Percentiles rank a stretch among this genome's conserved stretches.
Conservation (phyloP, 2,888 invertebrate genomes). For the Epirrita christyi region DNA sequence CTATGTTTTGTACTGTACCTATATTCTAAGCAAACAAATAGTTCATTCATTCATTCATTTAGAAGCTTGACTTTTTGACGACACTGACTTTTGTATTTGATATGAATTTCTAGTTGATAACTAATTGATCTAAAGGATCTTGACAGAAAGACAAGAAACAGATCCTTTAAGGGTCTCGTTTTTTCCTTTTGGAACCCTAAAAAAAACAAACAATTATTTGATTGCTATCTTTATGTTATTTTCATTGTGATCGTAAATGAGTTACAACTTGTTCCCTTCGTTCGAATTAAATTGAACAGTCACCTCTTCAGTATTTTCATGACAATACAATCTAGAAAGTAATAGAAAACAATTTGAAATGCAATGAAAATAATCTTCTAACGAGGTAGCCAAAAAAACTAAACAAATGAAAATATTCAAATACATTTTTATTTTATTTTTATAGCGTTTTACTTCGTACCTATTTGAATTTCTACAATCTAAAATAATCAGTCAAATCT, state of each 20-base stretch:
- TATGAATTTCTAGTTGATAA: too few relatives aligned
- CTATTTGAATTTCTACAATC: background rate
- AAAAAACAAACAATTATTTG: background rate
- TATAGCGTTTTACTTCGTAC: background rate
- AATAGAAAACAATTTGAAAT: slow-evolving; percentile 3
- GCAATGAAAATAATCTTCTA: slow-evolving; percentile 7
- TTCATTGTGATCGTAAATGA: slow-evolving; percentile 1
- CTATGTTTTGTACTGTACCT: too few relatives aligned
- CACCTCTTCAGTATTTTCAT: background rate
- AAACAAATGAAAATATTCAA: background rate
- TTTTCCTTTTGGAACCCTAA: too few relatives aligned
- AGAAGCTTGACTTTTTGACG: too few relatives aligned
- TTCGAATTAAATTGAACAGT: background rate
- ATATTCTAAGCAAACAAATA: too few relatives aligned
- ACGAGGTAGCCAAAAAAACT: background rate
- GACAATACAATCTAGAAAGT: slow-evolving; percentile 1
- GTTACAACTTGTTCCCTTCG: background rate
- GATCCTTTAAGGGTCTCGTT: too few relatives aligned
- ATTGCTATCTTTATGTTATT: background rate
- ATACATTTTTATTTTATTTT: background rate
- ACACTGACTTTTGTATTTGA: too few relatives aligned
- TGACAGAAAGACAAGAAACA: too few relatives aligned
- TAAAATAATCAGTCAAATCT: background rate
- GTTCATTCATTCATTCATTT: too few relatives aligned
- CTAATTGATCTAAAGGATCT: too few relatives aligned